A percentile compares a stretch with the other conserved stretches of the same genome.
Conservation (phyloP, 2,888 invertebrate genomes). For the Volucella inflata region DNA sequence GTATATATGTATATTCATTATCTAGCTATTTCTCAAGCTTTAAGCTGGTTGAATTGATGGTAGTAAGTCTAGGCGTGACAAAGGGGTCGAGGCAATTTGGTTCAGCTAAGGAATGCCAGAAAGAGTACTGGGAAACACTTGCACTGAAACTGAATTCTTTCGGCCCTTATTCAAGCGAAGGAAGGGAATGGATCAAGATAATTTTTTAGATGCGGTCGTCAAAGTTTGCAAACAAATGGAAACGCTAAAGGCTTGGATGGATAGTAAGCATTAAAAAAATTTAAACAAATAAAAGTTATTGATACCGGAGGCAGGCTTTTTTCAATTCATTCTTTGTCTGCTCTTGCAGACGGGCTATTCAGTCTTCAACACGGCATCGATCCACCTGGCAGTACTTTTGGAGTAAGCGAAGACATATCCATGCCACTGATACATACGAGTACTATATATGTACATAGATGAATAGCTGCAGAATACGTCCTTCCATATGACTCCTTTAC, state of each 20-base stretch:
- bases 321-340: too few species aligned
- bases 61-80: too few species aligned
- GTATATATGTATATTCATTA: too few species aligned
- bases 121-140: neutral
- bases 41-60: neutral
- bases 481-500: neutral
- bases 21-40: neutral
- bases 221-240: neutral
- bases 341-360: too few species aligned
- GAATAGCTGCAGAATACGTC: neutral
- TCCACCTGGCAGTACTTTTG: neutral
- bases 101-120: neutral
- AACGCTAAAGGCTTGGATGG: neutral
- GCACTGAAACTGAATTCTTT: neutral
- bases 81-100: neutral
- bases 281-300: neutral
- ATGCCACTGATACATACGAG: neutral
- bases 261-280: neutral
- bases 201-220: neutral
- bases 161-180: neutral
- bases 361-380: neutral
- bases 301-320: neutral
- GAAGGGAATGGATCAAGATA: neutral
- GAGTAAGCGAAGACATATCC: neutral
- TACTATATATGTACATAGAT: neutral